Evolutionary conservation across 2,113 vertebrate genomes (phyloP), one percentile per base, ranked within the genome.

Genomic region (Dascyllus trimaculatus): DNA sequence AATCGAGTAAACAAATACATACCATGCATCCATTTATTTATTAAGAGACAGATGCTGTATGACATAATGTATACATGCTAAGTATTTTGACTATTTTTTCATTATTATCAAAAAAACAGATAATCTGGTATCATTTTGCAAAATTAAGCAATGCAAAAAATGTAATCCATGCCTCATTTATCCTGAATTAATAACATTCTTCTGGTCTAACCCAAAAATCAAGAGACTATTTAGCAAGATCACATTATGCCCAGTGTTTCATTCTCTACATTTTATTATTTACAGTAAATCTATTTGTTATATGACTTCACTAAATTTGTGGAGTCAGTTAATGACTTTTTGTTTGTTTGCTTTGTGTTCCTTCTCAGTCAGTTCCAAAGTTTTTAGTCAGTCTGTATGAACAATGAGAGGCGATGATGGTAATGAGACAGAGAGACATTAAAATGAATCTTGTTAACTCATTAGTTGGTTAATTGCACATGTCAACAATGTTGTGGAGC

Each of bases 401-500:
- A 70, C 56, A 77, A 66, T 58, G 45, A n/a, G 29, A 61, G 66
- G 48, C 66, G 56, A 78, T 21, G 32, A 10, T 26, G 43, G 25
- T 67, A 70, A 75, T 68, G 82, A 79, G 70, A 68, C 19, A 25
- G 29, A 45, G 22, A 71, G 25, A 71, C 43, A 56, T 74, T 77
- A 63, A 76, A 79, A 87, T 65, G 11, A 59, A 82, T 85, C 70
- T 63, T 74, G 69, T 80, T 82, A 83, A 81, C 75, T 85, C 73
- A 89, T 87, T 90, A 89, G 85, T 59, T 75, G 63, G 49, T 80
- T 84, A 86, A 89, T 85, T 77, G 68, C 81, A 85, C 78, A 82
- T 81, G 78, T 85, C 71, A 81, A 71, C 9, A 49, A 64, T 14
- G 13, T 46, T 48, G 77, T 66, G 53, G 60, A 53, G 71, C 81